Evolutionary conservation across 2,797 vertebrate genomes (phyloP).

Genomic region (Bufotes viridis): DNA sequence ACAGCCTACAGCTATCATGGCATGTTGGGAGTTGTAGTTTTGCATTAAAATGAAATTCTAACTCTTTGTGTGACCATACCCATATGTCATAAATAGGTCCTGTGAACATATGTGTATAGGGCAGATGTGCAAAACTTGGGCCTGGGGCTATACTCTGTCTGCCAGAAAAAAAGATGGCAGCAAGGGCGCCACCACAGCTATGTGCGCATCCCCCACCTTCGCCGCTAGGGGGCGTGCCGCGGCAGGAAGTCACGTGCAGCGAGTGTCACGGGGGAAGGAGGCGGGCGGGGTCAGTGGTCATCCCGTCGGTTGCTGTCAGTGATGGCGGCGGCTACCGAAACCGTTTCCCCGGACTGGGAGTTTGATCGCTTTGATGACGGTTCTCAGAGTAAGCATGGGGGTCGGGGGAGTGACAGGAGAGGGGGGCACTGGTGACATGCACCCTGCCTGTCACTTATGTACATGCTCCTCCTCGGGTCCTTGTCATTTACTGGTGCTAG

Average conservation of each 20-base stretch:
- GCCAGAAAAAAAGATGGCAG: conserved; percentile 24
- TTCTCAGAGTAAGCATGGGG: conserved; percentile 87
- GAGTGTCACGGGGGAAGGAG: conserved; percentile 72
- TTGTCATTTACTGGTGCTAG: too few species aligned
- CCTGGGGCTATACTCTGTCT: neutral
- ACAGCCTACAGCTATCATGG: too few species aligned
- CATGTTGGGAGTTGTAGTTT: too few species aligned
- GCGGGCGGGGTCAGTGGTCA: conserved; percentile 3
- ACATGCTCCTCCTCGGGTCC: too few species aligned
- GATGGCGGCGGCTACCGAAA: conserved; percentile 89
- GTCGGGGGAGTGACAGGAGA: neutral
- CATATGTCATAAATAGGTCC: too few species aligned
- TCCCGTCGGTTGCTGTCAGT: conserved; percentile 56
- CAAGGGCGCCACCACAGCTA: accelerated
- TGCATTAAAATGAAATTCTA: too few species aligned
- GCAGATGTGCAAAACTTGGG: too few species aligned
- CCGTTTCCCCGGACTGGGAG: conserved; percentile 91
- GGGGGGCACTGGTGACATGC: neutral
- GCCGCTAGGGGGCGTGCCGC: conserved; percentile 41
- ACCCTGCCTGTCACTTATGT: neutral
- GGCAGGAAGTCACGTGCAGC: conserved; percentile 74
- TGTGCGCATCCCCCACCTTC: conserved; percentile 62
- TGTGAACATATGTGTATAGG: too few species aligned
- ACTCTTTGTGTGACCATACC: too few species aligned
- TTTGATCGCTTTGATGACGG: conserved; percentile 97